A percentile compares a stretch with the other conserved stretches of the same genome.
These are phyloP conservation scores for Ochlodes sylvanus DNA, from an alignment of 2,888 invertebrate genomes.

Conservation along the genomic window DNA sequence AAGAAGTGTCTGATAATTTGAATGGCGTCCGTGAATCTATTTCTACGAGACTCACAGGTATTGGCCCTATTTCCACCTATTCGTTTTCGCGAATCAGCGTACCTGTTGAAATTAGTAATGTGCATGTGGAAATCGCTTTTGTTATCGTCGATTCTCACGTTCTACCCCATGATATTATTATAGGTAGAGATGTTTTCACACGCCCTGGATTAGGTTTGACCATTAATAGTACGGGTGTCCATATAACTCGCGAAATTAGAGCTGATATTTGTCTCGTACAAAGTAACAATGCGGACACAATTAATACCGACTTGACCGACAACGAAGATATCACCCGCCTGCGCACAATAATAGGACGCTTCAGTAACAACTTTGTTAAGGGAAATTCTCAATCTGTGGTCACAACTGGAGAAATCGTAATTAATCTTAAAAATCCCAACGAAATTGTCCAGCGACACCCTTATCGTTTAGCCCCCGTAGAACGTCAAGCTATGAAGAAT, in stretches of 20 bases:
- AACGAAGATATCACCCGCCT: neutral
- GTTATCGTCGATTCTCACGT: conserved; percentile 7
- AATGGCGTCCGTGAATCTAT: neutral
- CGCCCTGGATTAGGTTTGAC: conserved; percentile 1
- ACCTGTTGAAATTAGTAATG: neutral
- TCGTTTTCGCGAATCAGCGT: neutral
- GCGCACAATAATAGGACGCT: neutral
- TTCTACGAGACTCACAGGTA: conserved; percentile 6
- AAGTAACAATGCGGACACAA: neutral
- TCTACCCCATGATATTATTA: conserved; percentile 1
- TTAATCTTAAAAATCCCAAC: conserved; percentile 28
- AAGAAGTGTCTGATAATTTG: neutral
- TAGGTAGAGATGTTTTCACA: conserved; percentile 1
- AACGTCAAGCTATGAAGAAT: conserved; percentile 14
- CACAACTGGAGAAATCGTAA: conserved; percentile 27
- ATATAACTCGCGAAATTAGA: neutral
- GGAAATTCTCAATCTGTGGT: conserved; percentile 16
- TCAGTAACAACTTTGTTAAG: conserved; percentile 5
- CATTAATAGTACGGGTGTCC: neutral
- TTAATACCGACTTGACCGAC: conserved; percentile 4
- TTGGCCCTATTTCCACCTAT: neutral
- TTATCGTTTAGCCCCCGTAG: conserved; percentile 28
- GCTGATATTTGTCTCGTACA: neutral
- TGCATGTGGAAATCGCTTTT: conserved; percentile 2
- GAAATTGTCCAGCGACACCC: conserved; percentile 37